Percentiles rank a stretch among this genome's conserved stretches.
Evolutionary conservation across 2,797 vertebrate species (phyloP).

Genomic region (Hydrolagus colliei): DNA sequence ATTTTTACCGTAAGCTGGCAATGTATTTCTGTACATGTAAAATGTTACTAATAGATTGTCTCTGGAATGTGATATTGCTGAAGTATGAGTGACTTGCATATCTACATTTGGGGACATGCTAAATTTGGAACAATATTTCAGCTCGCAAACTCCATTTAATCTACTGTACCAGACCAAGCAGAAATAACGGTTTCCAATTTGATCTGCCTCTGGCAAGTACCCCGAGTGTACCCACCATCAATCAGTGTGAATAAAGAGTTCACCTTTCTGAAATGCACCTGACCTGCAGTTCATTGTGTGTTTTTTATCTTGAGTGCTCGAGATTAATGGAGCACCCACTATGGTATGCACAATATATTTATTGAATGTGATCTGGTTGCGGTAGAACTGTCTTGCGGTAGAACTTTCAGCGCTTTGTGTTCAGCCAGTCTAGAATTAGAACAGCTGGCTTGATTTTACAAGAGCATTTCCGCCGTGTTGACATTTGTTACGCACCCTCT

Average conservation of each 20-base stretch:
- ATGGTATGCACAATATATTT: background rate
- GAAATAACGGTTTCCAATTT: conserved; percentile 17
- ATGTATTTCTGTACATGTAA: conserved; percentile 14
- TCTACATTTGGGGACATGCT: conserved; percentile 20
- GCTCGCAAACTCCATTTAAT: background rate
- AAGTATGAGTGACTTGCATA: conserved; percentile 13
- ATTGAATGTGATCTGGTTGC: background rate
- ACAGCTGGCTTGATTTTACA: background rate
- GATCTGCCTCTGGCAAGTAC: background rate
- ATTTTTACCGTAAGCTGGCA: background rate
- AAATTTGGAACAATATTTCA: conserved; percentile 12
- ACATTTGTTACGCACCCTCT: background rate
- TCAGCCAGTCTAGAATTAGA: background rate
- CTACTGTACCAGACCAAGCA: background rate
- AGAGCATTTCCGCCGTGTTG: background rate
- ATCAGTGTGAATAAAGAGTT: background rate
- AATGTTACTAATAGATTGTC: background rate
- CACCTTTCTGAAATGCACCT: background rate
- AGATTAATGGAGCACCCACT: background rate
- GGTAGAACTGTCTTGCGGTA: too few species aligned
- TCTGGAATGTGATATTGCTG: background rate
- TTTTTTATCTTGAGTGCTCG: background rate
- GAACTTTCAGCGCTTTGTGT: background rate
- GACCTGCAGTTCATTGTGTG: background rate
- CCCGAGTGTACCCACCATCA: background rate